These are phyloP conservation scores for Hybognathus amarus DNA, from an alignment of 2,797 vertebrate genomes.

Conservation along the genomic window DNA sequence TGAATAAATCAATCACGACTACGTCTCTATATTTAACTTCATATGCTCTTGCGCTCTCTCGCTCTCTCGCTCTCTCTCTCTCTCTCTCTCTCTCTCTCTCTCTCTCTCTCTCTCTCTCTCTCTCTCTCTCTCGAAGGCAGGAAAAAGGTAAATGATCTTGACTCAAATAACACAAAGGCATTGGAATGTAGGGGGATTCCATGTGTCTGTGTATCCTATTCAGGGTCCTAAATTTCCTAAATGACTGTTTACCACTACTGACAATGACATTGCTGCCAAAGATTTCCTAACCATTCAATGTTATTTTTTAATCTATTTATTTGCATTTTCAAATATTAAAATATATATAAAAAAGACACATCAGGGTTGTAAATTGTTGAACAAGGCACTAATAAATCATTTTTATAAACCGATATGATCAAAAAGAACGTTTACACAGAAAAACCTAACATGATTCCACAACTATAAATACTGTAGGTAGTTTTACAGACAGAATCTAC, in stretches of 20 bases:
- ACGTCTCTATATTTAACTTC: constrained; percentile 33
- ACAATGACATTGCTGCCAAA: not conserved
- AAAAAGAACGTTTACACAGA: not conserved
- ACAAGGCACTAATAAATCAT: too few relatives aligned
- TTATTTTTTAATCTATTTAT: not conserved
- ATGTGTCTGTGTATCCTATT: not conserved
- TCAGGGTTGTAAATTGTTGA: not conserved
- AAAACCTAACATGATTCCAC: not conserved
- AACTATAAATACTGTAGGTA: not conserved
- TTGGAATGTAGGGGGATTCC: constrained; percentile 74
- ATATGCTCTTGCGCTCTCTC: not conserved
- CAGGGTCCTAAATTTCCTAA: not conserved
- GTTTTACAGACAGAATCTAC: not conserved
- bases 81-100: constrained; percentile 12
- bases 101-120: constrained; percentile 2
- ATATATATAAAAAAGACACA: too few relatives aligned
- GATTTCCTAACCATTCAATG: not conserved
- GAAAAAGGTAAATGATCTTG: constrained; percentile 64
- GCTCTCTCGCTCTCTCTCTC: constrained; percentile 11
- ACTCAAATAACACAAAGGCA: constrained; percentile 65
- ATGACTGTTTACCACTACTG: not conserved
- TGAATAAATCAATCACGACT: not conserved
- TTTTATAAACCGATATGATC: not conserved
- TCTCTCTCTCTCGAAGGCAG: constrained; percentile 41
- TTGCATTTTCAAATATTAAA: too few relatives aligned